These are phyloP conservation scores for Sepiola atlantica DNA, from an alignment of 2,888 invertebrate genomes.

Conservation along the genomic window DNA sequence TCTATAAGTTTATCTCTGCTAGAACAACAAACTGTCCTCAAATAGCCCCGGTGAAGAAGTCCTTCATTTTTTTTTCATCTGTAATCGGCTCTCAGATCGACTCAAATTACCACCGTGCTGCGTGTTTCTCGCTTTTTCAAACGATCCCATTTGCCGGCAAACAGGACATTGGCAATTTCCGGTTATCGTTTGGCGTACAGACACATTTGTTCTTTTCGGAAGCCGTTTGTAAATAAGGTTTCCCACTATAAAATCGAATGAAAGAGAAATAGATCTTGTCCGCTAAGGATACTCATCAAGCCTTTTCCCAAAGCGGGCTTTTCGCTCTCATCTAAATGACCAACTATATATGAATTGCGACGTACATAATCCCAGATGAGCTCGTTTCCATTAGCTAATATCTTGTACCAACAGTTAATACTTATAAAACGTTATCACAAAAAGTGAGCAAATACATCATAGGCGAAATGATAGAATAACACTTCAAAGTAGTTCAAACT, in stretches of 20 bases:
- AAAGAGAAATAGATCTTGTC: background rate
- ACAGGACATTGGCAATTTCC: constrained; percentile 22
- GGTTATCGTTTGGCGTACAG: background rate
- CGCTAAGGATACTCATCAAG: background rate
- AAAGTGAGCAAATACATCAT: too few relatives aligned
- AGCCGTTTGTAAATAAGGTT: background rate
- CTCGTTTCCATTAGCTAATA: background rate
- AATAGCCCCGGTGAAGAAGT: background rate
- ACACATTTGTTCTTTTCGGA: background rate
- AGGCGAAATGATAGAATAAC: too few relatives aligned
- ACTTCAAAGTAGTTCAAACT: too few relatives aligned
- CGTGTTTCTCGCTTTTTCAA: background rate
- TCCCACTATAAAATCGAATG: background rate
- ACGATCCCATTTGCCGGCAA: background rate
- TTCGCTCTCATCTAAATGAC: background rate
- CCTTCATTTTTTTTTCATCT: background rate
- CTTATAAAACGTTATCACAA: background rate
- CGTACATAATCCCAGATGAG: background rate
- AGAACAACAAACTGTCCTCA: background rate
- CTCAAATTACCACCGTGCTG: background rate
- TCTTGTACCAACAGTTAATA: background rate
- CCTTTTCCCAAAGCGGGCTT: background rate
- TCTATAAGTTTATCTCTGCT: background rate
- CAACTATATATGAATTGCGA: background rate
- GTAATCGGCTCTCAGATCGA: background rate